A percentile compares a stretch with the other conserved stretches of the same genome.
These are phyloP conservation scores for Mesochorus sp. DNA, from an alignment of 2,888 invertebrate genomes.

Conservation along the genomic window DNA sequence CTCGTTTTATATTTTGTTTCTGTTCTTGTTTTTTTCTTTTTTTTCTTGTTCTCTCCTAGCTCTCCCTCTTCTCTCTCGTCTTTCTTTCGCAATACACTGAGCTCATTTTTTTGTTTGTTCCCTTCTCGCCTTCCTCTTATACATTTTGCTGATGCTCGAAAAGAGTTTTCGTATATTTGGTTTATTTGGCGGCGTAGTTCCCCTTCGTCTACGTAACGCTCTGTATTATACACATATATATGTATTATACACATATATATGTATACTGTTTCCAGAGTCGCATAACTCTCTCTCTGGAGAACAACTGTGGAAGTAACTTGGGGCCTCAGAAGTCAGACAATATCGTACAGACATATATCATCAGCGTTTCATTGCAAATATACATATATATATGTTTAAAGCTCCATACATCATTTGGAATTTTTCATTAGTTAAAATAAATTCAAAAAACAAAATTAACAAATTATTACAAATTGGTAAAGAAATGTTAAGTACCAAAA, in stretches of 20 bases:
- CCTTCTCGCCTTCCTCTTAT: neutral
- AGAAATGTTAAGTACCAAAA: too few species aligned
- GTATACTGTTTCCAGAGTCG: conserved; percentile 11
- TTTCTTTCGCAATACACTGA: conserved; percentile 1
- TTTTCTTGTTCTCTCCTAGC: too few species aligned
- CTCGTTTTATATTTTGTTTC: conserved; percentile 3
- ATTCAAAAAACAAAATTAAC: too few species aligned
- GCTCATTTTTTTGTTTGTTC: neutral
- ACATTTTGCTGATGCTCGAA: neutral
- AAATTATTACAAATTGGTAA: too few species aligned
- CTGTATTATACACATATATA: too few species aligned
- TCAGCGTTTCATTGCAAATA: neutral
- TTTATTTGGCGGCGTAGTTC: conserved; percentile 14
- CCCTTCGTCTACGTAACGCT: neutral
- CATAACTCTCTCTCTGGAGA: neutral
- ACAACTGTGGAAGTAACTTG: neutral
- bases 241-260: too few species aligned
- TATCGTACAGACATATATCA: neutral
- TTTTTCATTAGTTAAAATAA: too few species aligned
- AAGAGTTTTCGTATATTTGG: neutral
- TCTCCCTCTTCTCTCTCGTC: conserved; percentile 16
- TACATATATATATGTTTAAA: too few species aligned
- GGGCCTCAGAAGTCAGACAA: conserved; percentile 14
- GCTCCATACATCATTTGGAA: too few species aligned
- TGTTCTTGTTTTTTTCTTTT: too few species aligned